Percentiles rank a stretch among this genome's conserved stretches.
Evolutionary conservation across 1,140 invertebrate genomes (phyloP).

Genomic region (Rhyzopertha dominica): DNA sequence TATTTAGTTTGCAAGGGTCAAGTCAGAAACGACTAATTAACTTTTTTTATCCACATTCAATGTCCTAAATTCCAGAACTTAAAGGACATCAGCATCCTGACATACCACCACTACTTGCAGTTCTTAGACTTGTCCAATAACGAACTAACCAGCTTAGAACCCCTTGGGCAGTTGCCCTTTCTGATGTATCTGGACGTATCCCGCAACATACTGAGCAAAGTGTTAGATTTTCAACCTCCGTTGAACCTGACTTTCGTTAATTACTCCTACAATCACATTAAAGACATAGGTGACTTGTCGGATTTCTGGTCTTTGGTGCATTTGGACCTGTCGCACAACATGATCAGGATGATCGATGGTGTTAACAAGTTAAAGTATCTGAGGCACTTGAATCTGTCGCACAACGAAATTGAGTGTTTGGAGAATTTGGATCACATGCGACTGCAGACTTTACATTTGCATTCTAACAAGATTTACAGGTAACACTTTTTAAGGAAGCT

Average conservation of each 20-base stretch:
- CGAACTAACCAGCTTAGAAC: constrained; percentile 19
- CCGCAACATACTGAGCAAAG: constrained; percentile 22
- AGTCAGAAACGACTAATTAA: neutral
- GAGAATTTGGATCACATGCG: constrained; percentile 14
- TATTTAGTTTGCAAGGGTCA: neutral
- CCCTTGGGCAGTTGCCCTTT: constrained; percentile 26
- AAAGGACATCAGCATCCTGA: constrained; percentile 23
- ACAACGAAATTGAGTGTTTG: constrained; percentile 20
- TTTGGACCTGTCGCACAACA: constrained; percentile 32
- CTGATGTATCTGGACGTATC: constrained; percentile 36
- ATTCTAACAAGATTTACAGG: constrained; percentile 20
- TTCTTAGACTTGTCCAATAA: constrained; percentile 34
- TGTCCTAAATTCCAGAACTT: constrained; percentile 31
- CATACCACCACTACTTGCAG: constrained; percentile 28
- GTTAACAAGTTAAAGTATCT: constrained; percentile 26
- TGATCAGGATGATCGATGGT: constrained; percentile 26
- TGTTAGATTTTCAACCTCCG: constrained; percentile 33
- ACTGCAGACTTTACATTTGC: constrained; percentile 15
- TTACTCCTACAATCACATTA: constrained; percentile 28
- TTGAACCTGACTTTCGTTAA: constrained; percentile 31
- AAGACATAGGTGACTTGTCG: constrained; percentile 25
- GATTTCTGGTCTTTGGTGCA: constrained; percentile 36
- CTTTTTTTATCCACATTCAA: neutral
- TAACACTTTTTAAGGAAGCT: too few species aligned
- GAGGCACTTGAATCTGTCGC: constrained; percentile 18